Percentiles rank a stretch among this genome's conserved stretches.
Evolutionary conservation across 1,140 invertebrate genomes (phyloP).

Genomic region (Linepithema humile): DNA sequence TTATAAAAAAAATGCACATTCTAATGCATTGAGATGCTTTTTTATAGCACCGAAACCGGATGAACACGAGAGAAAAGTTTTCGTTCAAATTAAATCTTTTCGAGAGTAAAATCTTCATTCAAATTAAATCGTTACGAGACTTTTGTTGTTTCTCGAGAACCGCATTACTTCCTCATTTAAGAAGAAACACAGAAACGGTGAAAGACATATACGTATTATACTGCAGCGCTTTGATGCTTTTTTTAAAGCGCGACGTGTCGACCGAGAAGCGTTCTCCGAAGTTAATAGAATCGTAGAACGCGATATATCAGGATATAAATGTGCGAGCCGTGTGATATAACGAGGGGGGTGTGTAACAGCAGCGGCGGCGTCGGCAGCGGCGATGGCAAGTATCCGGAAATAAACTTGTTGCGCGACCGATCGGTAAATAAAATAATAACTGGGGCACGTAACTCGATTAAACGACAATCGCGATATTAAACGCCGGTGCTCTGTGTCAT

Average conservation of each 20-base stretch:
- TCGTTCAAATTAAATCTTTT: slow-evolving; percentile 26
- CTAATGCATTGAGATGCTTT: not conserved
- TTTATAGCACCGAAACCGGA: not conserved
- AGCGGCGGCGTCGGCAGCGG: not conserved
- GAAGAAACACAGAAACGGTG: not conserved
- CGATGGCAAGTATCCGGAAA: slow-evolving; percentile 37
- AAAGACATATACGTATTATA: not conserved
- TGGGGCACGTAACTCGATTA: slow-evolving; percentile 46
- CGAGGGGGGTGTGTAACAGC: not conserved
- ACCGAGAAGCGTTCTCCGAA: not conserved
- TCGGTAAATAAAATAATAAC: slow-evolving; percentile 53
- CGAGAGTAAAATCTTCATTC: not conserved
- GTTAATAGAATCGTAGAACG: slow-evolving; percentile 26
- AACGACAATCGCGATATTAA: slow-evolving; percentile 48
- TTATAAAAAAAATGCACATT: slow-evolving; percentile 18
- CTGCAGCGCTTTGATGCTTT: not conserved
- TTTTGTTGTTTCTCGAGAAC: not conserved
- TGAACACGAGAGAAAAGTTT: not conserved
- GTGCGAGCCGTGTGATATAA: slow-evolving; percentile 12
- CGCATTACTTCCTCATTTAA: not conserved
- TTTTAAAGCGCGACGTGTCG: not conserved
- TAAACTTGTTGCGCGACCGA: slow-evolving; percentile 52
- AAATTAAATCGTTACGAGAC: slow-evolving; percentile 10
- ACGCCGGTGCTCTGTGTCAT: slow-evolving; percentile 9
- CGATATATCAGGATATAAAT: slow-evolving; percentile 37